These are phyloP conservation scores for Choristoneura rosaceana DNA, from an alignment of 2,888 invertebrate species.

Conservation along the genomic window DNA sequence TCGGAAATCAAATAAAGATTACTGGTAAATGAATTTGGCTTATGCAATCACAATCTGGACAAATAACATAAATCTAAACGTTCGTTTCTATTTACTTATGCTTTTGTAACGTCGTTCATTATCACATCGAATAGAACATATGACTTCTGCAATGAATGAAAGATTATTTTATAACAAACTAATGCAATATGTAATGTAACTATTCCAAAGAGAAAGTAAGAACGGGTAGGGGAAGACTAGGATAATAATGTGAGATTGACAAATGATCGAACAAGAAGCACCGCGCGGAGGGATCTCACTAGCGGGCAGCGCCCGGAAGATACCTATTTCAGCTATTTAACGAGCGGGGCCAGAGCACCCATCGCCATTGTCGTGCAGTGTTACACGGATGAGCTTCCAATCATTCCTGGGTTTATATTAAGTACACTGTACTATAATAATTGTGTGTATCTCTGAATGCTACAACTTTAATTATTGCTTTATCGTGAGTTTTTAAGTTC, in stretches of 20 bases:
- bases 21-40: conserved; percentile 7
- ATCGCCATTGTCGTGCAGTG: conserved; percentile 61
- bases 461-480: background rate
- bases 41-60: background rate
- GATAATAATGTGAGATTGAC: conserved; percentile 16
- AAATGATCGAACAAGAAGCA: conserved; percentile 31
- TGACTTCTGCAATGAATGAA: too few species aligned
- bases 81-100: too few species aligned
- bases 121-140: too few species aligned
- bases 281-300: conserved; percentile 21
- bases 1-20: conserved; percentile 13
- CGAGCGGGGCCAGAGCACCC: conserved; percentile 58
- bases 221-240: background rate
- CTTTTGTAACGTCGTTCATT: too few species aligned
- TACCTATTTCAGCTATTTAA: conserved; percentile 68
- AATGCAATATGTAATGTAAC: too few species aligned
- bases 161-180: too few species aligned
- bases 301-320: conserved; percentile 58
- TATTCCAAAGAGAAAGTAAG: background rate
- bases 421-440: background rate
- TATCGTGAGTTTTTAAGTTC: background rate
- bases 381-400: conserved; percentile 53
- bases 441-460: background rate
- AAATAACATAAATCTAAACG: background rate
- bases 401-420: conserved; percentile 6